Percentiles rank a stretch among this genome's conserved stretches.
Evolutionary conservation across 1,140 invertebrate species (phyloP).

Genomic region (Trichonephila clavipes): DNA sequence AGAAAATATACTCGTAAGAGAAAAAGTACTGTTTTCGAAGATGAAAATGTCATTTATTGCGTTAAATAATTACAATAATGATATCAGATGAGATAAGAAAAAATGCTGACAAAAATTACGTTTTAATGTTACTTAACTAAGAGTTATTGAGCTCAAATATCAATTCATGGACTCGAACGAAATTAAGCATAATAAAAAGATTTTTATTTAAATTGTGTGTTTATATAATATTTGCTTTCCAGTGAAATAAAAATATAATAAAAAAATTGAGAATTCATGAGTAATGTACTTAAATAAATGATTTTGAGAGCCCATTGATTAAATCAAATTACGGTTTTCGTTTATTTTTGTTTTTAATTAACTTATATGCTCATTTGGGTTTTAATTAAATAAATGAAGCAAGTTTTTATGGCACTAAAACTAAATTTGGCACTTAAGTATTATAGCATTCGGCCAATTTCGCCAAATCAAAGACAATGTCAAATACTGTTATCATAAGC

Average conservation of each 20-base stretch:
- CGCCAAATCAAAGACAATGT: too few relatives aligned
- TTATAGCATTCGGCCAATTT: too few relatives aligned
- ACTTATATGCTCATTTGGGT: not conserved
- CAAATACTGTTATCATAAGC: too few relatives aligned
- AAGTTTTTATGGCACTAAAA: not conserved
- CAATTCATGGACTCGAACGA: not conserved
- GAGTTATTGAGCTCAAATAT: slow-evolving; percentile 22
- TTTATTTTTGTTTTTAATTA: not conserved
- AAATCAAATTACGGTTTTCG: not conserved
- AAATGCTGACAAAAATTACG: not conserved
- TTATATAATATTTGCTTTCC: not conserved
- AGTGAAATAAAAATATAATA: not conserved
- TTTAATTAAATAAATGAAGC: not conserved
- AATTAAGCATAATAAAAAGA: slow-evolving; percentile 21
- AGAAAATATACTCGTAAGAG: not conserved
- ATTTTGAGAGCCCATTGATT: not conserved
- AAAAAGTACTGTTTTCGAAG: not conserved
- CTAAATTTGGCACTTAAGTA: too few relatives aligned
- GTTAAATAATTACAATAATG: slow-evolving; percentile 27
- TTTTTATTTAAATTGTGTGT: not conserved
- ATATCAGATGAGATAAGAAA: not conserved
- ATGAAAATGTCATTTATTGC: slow-evolving; percentile 13
- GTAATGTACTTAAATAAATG: not conserved
- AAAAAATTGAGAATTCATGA: slow-evolving; percentile 7
- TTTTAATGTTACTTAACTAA: slow-evolving; percentile 17